Conservation (phyloP, 2,113 vertebrate genomes). For the Rhodinocichla rosea region DNA sequence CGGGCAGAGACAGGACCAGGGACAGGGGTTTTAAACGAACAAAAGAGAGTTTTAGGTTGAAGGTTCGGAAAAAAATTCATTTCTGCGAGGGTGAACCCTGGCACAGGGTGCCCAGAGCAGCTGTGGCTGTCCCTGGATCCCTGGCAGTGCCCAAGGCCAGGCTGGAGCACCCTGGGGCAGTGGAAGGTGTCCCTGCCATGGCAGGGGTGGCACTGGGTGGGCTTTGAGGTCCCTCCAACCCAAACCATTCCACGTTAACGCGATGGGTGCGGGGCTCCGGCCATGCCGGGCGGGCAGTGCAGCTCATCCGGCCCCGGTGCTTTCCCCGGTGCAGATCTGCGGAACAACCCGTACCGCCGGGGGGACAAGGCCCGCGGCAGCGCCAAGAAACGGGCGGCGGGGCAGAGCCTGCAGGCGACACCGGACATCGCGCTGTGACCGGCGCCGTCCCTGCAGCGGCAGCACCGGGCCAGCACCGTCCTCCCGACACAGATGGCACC, state of each 20-base stretch:
- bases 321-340: slow-evolving; percentile 74
- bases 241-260: not conserved
- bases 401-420: slow-evolving; percentile 79
- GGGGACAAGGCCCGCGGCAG: slow-evolving; percentile 81
- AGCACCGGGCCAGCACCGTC: not conserved
- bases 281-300: accelerated
- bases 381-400: slow-evolving; percentile 75
- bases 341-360: slow-evolving; percentile 91
- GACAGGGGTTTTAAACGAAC: not conserved
- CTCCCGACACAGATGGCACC: not conserved
- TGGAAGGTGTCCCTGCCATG: not conserved
- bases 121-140: not conserved
- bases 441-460: not conserved
- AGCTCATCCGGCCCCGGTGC: accelerated
- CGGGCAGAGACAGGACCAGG: not conserved
- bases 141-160: not conserved
- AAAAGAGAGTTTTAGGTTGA: not conserved
- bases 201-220: not conserved
- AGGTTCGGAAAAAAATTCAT: accelerated
- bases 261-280: not conserved
- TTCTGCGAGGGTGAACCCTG: not conserved
- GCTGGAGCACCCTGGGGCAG: accelerated
- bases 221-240: not conserved
- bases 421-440: slow-evolving; percentile 84
- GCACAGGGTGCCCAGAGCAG: not conserved